Base-by-base conservation (phyloP, 1,140 invertebrate genomes). In the Zaprionus capensis region DNA sequence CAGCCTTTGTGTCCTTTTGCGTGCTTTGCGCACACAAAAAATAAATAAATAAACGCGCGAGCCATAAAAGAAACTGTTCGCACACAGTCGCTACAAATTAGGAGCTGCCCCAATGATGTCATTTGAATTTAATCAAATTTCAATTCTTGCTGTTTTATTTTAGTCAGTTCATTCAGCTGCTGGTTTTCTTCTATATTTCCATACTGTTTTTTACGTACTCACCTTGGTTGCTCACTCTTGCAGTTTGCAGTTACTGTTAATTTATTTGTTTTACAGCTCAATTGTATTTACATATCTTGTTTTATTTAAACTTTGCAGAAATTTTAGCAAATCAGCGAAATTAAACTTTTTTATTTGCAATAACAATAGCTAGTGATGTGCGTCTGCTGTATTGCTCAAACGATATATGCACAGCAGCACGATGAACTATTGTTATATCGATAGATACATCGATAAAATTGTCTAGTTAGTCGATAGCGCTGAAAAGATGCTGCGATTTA, bases 1-100 rank as follows among this genome's bases (percentile, higher is more conserved):
- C 11, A 26, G 36, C 12, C 22, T 34, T 79, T 68, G 70, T 71
- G 66, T 88, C 84, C 69, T 65, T 85, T 80, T 88, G 83, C 83
- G 83, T 87, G 83, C 75, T 87, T 78, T 46, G 61, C 64, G 68
- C 68, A 38, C 83, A 83, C 83, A 81, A 81, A 86, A 74, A 46
- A 61, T 49, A 84, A 84, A 73, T 88, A 87, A 87, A 88, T 81
- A 84, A 80, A 84, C 46, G 67, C 61, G 71, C 75, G 61, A 69
- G 58, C 74, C 57, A 64, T 67, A 71, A 85, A 85, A 53, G 71
- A 36, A 63, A 63, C 41, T 53, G 28, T 44, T 78, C 62, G 51
- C 64, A 72, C 63, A 71, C 51, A 61, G 75, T 63, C 79, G 61
- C 71, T 78, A 58, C 77, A 81, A 69, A 73, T 76, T 62, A 62